These are phyloP conservation scores for Grantiella picta DNA, from an alignment of 2,113 vertebrate species.

Conservation along the genomic window DNA sequence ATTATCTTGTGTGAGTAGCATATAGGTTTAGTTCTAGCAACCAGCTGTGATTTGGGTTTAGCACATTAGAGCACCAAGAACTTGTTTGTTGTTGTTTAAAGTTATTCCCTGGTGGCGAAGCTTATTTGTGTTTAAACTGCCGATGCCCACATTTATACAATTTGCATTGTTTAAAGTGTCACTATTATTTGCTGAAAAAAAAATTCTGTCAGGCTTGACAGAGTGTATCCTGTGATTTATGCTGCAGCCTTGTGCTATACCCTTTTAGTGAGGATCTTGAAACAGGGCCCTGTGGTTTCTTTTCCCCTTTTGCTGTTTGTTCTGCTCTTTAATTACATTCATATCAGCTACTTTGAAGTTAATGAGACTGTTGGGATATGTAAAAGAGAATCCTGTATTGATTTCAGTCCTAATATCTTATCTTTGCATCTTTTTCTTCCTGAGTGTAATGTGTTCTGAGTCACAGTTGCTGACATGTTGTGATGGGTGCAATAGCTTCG, in stretches of 20 bases:
- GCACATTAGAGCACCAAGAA: not conserved
- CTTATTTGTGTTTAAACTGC: conserved; percentile 42
- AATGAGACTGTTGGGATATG: conserved; percentile 76
- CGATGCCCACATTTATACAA: not conserved
- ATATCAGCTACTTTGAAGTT: conserved; percentile 79
- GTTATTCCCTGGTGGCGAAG: not conserved
- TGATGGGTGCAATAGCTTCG: not conserved
- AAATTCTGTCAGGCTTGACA: conserved; percentile 28
- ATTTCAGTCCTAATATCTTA: conserved; percentile 72
- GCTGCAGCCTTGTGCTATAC: not conserved
- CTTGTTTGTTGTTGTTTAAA: conserved; percentile 15
- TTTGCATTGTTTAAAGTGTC: conserved; percentile 36
- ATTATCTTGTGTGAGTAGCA: not conserved
- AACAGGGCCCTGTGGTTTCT: conserved; percentile 20
- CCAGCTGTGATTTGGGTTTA: not conserved
- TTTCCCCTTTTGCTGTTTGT: conserved; percentile 57
- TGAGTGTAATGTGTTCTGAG: conserved; percentile 40
- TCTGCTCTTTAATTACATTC: conserved; percentile 79
- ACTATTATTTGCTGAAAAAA: conserved; percentile 46
- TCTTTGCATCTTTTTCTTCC: conserved; percentile 67
- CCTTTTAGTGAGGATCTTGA: conserved; percentile 46
- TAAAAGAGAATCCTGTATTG: conserved; percentile 73
- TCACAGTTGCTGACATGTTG: conserved; percentile 53
- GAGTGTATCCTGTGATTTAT: conserved; percentile 39
- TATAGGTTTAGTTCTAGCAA: not conserved